Evolutionary conservation across 2,113 vertebrate species (phyloP).

Genomic region (Alces alces): DNA sequence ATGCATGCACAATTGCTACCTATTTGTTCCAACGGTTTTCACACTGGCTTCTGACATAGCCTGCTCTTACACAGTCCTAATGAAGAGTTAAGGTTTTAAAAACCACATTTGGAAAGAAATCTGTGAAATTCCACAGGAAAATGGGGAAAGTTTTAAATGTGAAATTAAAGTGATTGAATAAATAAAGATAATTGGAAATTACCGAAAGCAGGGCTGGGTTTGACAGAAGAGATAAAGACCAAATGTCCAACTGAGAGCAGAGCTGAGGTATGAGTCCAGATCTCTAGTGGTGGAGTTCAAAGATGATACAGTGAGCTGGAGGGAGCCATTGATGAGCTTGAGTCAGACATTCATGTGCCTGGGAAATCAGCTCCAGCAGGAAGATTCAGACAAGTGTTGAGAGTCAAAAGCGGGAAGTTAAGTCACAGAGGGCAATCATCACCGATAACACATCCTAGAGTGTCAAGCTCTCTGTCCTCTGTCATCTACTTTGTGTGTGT

Average conservation of each 20-base stretch:
- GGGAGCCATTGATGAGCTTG: background rate
- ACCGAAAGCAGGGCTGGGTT: background rate
- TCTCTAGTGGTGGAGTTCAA: background rate
- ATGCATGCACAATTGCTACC: background rate
- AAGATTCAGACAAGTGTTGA: background rate
- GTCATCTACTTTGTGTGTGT: background rate
- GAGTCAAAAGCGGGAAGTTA: fast-evolving
- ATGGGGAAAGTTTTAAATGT: background rate
- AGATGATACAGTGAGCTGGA: background rate
- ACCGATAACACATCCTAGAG: background rate
- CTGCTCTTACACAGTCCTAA: background rate
- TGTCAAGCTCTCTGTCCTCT: background rate
- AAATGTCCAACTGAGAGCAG: background rate
- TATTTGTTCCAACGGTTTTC: background rate
- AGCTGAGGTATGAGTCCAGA: background rate
- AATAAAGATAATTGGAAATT: background rate
- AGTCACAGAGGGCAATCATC: background rate
- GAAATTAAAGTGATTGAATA: background rate
- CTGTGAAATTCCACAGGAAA: background rate
- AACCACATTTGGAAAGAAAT: background rate
- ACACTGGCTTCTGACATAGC: background rate
- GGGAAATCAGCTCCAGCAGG: background rate
- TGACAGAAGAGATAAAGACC: background rate
- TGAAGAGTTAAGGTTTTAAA: background rate
- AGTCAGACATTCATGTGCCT: background rate